Base-by-base conservation (phyloP, 2,797 vertebrate species). In the Acridotheres tristis region DNA sequence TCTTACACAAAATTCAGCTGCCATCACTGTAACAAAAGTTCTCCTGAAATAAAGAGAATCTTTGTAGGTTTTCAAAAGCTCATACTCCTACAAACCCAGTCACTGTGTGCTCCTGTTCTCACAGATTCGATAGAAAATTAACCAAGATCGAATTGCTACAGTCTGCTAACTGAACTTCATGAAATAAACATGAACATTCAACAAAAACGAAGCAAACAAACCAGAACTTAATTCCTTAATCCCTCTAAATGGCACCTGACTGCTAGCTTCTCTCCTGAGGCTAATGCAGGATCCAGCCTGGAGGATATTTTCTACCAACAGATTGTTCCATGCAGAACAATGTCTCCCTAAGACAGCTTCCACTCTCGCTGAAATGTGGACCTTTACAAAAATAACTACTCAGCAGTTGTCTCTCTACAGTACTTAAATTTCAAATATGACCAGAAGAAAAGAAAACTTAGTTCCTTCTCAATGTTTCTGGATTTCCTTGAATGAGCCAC, bases 361-460 rank as follows among this genome's bases (percentile, higher is more conserved):
- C 11, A 43, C 21, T 73, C 59, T 34, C 42, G 3, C 59, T 4
- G 14, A 59, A 48, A 40, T 1, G 19, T 5, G 10, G 36, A 71
- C 27, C 25, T 74, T 73, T 4, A 55, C 68, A 88, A 89, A 93
- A 92, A 58, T 57, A 93, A 58, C 61, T 50, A 21, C 57, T 83
- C n/a, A 50, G 54, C 62, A 89, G 63, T 59, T 88, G 51, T 51
- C 79, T 84, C 84, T 66, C 51, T 62, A 4, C 0, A 5, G 26
- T 45, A 53, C 66, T 59, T 50, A 36, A 26, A 72, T 85, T 92
- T 75, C 69, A 89, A 69, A 72, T 50, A 51, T 7, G 65, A 83
- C 8, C 50, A 95, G 81, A 88, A 68, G 54, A 75, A 88, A 95
- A 90, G 88, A 88, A 5, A 92, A 85, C 42, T 57, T 51, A 36